A percentile compares a stretch with the other conserved stretches of the same genome.
Conservation (phyloP, 1,140 invertebrate species). For the Drosophila arawakana region DNA sequence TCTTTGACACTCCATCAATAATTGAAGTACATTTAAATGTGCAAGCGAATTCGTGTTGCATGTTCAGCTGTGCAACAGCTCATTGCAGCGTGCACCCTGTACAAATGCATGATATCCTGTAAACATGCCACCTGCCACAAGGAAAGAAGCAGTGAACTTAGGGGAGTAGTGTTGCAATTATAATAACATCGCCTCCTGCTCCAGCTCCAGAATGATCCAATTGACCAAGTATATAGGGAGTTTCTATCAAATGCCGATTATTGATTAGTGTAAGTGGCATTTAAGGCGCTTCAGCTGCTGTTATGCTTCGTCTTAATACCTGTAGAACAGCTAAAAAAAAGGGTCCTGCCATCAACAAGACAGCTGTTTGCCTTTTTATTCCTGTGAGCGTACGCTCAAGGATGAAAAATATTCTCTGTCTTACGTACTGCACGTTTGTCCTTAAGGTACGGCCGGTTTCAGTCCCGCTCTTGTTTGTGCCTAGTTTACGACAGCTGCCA, state of each 20-base stretch:
- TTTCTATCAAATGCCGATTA: conserved; percentile 59
- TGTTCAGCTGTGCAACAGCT: neutral
- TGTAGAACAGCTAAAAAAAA: neutral
- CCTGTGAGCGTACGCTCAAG: conserved; percentile 29
- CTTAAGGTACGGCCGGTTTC: conserved; percentile 17
- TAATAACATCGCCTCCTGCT: conserved; percentile 17
- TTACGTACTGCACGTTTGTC: conserved; percentile 22
- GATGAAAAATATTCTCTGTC: conserved; percentile 44
- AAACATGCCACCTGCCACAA: conserved; percentile 43
- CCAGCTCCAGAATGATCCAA: conserved; percentile 40
- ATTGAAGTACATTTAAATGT: conserved; percentile 42
- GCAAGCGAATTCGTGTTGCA: conserved; percentile 35
- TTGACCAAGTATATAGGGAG: conserved; percentile 34
- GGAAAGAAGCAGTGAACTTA: conserved; percentile 6
- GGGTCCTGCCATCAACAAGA: conserved; percentile 15
- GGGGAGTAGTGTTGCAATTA: conserved; percentile 42
- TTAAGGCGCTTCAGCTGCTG: conserved; percentile 39
- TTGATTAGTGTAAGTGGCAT: conserved; percentile 76
- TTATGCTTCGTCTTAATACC: conserved; percentile 5
- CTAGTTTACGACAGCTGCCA: conserved; percentile 77
- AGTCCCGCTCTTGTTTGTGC: conserved; percentile 49
- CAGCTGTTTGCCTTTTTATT: conserved; percentile 67
- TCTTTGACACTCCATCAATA: conserved; percentile 61
- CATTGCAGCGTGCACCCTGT: conserved; percentile 43
- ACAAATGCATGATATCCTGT: neutral